A percentile compares a stretch with the other conserved stretches of the same genome.
phyloP scores from a whole-genome alignment of 2,113 vertebrate genomes.

The Setophaga kirtlandii region DNA sequence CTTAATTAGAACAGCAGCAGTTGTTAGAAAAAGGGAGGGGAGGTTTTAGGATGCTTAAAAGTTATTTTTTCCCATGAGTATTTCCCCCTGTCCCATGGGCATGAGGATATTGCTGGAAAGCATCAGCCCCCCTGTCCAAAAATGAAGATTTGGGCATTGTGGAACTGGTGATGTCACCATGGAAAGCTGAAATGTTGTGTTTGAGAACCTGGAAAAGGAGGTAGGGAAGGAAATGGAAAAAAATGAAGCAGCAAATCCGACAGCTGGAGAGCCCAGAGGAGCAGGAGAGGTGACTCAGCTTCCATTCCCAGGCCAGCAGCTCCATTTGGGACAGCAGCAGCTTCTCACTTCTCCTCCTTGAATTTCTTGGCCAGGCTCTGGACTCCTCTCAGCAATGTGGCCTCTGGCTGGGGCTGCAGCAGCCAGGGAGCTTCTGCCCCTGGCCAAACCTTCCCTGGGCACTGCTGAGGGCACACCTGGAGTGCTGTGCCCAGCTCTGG shows the following conservation, averaged over 20 bases:
- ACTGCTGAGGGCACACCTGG: too few relatives aligned
- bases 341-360: not conserved
- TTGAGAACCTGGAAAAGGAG: not conserved
- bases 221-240: slow-evolving; percentile 22
- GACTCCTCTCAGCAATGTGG: not conserved
- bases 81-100: not conserved
- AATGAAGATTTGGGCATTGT: not conserved
- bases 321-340: not conserved
- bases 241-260: slow-evolving; percentile 12
- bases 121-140: not conserved
- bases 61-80: not conserved
- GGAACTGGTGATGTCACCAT: not conserved
- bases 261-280: slow-evolving; percentile 21
- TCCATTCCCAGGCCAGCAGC: not conserved
- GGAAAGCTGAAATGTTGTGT: not conserved
- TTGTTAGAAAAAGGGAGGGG: not conserved
- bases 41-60: not conserved
- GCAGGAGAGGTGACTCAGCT: slow-evolving; percentile 49
- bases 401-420: slow-evolving; percentile 12
- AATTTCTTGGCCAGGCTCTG: not conserved
- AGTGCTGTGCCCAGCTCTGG: too few relatives aligned
- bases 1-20: not conserved
- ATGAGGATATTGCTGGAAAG: not conserved
- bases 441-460: not conserved
- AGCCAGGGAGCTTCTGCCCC: slow-evolving; percentile 8